phyloP scores from a whole-genome alignment of 2,888 invertebrate species.

The Chelonus formosanus region DNA sequence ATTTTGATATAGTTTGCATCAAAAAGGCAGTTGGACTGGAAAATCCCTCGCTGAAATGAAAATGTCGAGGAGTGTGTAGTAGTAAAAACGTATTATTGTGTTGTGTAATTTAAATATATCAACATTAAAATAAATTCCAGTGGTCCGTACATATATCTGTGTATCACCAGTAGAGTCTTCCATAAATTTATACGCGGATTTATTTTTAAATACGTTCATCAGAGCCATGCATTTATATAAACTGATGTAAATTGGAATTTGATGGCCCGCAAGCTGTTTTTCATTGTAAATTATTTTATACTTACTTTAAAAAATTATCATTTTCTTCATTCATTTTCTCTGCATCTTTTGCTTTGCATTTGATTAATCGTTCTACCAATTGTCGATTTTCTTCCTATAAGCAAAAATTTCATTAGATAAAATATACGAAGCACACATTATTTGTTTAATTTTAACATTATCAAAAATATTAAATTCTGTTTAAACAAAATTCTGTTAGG shows the following conservation, averaged over 20 bases:
- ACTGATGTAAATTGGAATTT: no score
- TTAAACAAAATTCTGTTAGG: no score
- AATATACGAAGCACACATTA: slow-evolving; percentile 7
- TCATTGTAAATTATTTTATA: slow-evolving; percentile 40
- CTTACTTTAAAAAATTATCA: slow-evolving; percentile 90
- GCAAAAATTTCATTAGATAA: slow-evolving; percentile 40
- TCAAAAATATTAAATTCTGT: no score
- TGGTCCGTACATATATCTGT: no score
- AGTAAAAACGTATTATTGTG: no score
- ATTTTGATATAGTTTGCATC: slow-evolving; percentile 77
- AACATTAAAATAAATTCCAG: no score
- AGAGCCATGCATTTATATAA: no score
- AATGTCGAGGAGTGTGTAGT: slow-evolving; percentile 66
- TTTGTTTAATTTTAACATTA: slow-evolving; percentile 1
- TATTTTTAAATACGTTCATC: no score
- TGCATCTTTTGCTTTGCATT: slow-evolving; percentile 92
- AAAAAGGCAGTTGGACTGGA: slow-evolving; percentile 76
- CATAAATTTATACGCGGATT: slow-evolving; percentile 3
- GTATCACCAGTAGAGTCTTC: slow-evolving; percentile 17
- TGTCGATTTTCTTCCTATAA: slow-evolving; percentile 87
- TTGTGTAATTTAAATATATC: no score
- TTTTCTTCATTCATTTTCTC: slow-evolving; percentile 97
- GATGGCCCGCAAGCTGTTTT: no score
- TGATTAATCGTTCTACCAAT: slow-evolving; percentile 86
- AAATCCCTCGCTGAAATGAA: slow-evolving; percentile 75